phyloP scores from a whole-genome alignment of 2,113 vertebrate species.

The Ginglymostoma cirratum region DNA sequence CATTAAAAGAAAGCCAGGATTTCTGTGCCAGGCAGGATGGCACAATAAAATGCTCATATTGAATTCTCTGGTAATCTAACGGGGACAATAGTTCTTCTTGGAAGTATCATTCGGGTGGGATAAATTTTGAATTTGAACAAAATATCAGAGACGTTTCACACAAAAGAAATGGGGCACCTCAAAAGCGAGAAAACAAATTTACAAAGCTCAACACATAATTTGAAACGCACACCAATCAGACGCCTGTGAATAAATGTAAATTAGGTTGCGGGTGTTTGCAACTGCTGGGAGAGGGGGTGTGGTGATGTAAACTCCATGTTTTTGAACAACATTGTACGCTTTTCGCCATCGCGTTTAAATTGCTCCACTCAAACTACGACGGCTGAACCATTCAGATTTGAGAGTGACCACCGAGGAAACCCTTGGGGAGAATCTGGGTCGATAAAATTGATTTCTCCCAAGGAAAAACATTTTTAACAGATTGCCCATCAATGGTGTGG shows the following conservation, averaged over 20 bases:
- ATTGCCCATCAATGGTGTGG: background rate
- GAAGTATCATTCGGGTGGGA: background rate
- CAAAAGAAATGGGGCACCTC: background rate
- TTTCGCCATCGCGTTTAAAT: background rate
- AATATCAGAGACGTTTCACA: background rate
- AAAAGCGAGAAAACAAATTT: background rate
- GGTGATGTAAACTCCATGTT: background rate
- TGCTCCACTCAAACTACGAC: background rate
- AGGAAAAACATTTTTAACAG: slow-evolving; percentile 6
- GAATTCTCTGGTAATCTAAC: background rate
- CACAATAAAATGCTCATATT: background rate
- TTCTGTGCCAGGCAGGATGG: background rate
- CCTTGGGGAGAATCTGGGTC: background rate
- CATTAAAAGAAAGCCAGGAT: background rate
- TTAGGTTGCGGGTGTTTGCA: background rate
- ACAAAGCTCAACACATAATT: background rate
- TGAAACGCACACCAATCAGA: background rate
- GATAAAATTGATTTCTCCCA: slow-evolving; percentile 12
- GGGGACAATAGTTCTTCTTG: background rate
- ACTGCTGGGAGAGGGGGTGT: background rate
- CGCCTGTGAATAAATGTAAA: background rate
- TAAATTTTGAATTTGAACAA: background rate
- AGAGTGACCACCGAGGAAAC: background rate
- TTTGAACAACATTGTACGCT: background rate
- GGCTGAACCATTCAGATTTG: background rate